phyloP scores from a whole-genome alignment of 1,140 invertebrate species.

The Eurosta solidaginis region DNA sequence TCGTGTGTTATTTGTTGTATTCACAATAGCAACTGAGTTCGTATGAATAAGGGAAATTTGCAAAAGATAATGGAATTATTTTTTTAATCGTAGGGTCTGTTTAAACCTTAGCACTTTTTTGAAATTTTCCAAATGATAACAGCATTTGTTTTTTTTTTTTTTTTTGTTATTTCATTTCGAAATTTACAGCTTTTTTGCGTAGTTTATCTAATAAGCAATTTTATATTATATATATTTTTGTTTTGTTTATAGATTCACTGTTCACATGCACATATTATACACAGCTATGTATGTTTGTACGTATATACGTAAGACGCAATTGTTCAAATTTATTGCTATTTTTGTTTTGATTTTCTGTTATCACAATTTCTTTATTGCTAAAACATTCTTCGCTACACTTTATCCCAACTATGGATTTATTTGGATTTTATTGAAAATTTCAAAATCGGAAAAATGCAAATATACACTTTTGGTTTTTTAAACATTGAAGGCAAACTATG shows the following conservation, averaged over 20 bases:
- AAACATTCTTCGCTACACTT: not conserved
- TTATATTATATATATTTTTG: too few relatives aligned
- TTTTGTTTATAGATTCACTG: too few relatives aligned
- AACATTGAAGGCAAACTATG: too few relatives aligned
- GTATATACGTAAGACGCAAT: too few relatives aligned
- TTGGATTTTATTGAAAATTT: too few relatives aligned
- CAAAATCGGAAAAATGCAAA: too few relatives aligned
- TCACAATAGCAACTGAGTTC: not conserved
- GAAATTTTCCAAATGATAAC: too few relatives aligned
- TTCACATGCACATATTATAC: too few relatives aligned
- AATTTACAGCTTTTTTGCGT: not conserved
- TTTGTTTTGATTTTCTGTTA: conserved; percentile 1
- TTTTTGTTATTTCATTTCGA: not conserved
- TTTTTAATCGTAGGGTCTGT: not conserved
- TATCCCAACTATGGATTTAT: not conserved
- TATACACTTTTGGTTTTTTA: too few relatives aligned
- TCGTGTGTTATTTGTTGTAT: not conserved
- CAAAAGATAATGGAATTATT: not conserved
- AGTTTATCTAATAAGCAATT: not conserved
- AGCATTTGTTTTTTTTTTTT: not conserved
- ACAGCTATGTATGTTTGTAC: not conserved
- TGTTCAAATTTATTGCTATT: too few relatives aligned
- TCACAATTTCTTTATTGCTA: not conserved
- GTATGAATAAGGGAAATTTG: not conserved
- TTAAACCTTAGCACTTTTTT: too few relatives aligned